A percentile compares a stretch with the other conserved stretches of the same genome.
phyloP scores from a whole-genome alignment of 2,113 vertebrate species.

The Hypomesus transpacificus region DNA sequence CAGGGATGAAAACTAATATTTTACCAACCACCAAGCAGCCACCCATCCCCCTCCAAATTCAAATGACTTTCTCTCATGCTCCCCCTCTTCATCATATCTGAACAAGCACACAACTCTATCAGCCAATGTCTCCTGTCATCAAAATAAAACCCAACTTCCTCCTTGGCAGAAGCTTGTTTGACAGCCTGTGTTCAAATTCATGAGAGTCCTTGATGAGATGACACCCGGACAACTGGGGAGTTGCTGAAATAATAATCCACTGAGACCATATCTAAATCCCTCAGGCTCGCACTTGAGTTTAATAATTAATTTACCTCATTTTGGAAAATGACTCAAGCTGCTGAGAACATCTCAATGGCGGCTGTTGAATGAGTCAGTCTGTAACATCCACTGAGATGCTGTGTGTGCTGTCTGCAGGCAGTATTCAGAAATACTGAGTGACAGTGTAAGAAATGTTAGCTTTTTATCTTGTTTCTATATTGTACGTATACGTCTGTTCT shows the following conservation, averaged over 20 bases:
- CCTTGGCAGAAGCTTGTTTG: not conserved
- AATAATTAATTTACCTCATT: constrained; percentile 41
- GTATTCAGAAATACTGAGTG: not conserved
- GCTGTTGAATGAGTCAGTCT: constrained; percentile 40
- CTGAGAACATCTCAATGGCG: constrained; percentile 12
- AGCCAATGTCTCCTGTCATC: not conserved
- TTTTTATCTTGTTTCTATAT: too few species aligned
- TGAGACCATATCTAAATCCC: constrained; percentile 32
- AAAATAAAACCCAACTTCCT: constrained; percentile 1
- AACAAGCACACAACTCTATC: constrained; percentile 18
- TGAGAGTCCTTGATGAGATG: constrained; percentile 16
- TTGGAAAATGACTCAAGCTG: constrained; percentile 11
- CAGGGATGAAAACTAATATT: too few species aligned
- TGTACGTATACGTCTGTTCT: too few species aligned
- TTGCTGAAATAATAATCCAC: constrained; percentile 26
- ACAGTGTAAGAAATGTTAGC: not conserved
- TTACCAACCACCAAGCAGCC: too few species aligned
- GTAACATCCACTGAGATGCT: constrained; percentile 32
- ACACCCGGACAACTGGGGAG: constrained; percentile 22
- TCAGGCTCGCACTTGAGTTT: constrained; percentile 22
- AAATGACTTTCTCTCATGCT: too few species aligned
- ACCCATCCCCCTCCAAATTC: too few species aligned
- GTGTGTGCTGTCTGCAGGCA: not conserved
- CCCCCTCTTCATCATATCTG: too few species aligned
- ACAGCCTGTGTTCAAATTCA: constrained; percentile 9